Percentiles rank a stretch among this genome's conserved stretches.
Conservation (phyloP, 2,888 invertebrate genomes). For the Drosophila fulvimacula region DNA sequence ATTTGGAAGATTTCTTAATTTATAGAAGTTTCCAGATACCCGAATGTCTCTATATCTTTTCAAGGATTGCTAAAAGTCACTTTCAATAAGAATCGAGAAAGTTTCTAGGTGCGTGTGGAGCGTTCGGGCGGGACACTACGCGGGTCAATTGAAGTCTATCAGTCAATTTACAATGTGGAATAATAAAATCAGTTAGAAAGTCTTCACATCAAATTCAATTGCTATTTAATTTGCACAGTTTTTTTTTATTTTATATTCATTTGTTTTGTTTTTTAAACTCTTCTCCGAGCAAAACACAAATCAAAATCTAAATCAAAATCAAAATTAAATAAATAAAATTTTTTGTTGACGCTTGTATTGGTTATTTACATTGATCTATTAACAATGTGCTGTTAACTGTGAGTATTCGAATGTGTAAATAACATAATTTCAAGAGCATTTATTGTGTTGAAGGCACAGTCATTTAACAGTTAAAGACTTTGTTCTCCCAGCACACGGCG, state of each 20-base stretch:
- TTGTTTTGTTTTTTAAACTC: background rate
- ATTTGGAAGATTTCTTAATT: conserved; percentile 6
- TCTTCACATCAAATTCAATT: conserved; percentile 45
- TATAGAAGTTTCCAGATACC: conserved; percentile 4
- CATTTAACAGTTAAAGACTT: conserved; percentile 8
- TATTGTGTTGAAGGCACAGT: background rate
- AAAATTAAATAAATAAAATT: conserved; percentile 1
- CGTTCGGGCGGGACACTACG: background rate
- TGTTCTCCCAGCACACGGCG: background rate
- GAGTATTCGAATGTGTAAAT: conserved; percentile 23
- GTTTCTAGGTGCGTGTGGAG: conserved; percentile 28
- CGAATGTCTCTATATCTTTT: background rate
- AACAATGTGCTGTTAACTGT: conserved; percentile 38
- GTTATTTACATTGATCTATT: conserved; percentile 39
- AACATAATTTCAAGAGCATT: conserved; percentile 23
- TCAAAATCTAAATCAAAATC: conserved; percentile 7
- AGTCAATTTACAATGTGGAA: conserved; percentile 50
- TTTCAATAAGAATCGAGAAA: background rate
- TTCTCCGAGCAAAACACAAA: conserved; percentile 10
- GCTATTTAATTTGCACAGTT: conserved; percentile 37
- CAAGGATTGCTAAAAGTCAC: conserved; percentile 16
- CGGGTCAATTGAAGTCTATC: conserved; percentile 55
- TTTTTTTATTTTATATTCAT: background rate
- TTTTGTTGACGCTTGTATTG: conserved; percentile 10
- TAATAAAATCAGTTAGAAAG: conserved; percentile 44